Evolutionary conservation across 2,888 invertebrate genomes (phyloP).

Genomic region (Bombyx huttoni): DNA sequence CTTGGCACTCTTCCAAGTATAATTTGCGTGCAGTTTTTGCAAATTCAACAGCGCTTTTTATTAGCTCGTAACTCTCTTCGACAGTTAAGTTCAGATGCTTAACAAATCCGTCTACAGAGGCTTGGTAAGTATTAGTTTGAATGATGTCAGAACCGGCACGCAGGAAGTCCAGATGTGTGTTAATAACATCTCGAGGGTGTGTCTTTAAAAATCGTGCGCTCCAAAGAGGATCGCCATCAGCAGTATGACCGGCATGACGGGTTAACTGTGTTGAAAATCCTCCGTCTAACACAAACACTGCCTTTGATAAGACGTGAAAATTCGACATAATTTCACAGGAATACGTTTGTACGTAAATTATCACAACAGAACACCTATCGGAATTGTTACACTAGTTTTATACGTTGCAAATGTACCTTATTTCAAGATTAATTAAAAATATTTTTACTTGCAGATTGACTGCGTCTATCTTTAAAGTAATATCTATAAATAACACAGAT

Average conservation of each 20-base stretch:
- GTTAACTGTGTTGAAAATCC: constrained; percentile 87
- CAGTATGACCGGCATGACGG: constrained; percentile 76
- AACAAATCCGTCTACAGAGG: constrained; percentile 81
- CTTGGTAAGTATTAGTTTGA: constrained; percentile 91
- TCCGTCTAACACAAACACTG: constrained; percentile 73
- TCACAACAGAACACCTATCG: background rate
- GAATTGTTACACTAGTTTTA: background rate
- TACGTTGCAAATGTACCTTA: too few species aligned
- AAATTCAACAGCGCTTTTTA: constrained; percentile 79
- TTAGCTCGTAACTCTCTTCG: constrained; percentile 78
- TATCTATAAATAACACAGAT: too few species aligned
- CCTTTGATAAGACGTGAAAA: background rate
- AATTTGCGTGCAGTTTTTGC: constrained; percentile 79
- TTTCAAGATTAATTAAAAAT: too few species aligned
- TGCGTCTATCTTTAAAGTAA: too few species aligned
- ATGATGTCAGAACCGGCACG: constrained; percentile 90
- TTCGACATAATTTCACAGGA: background rate
- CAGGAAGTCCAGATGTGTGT: constrained; percentile 85
- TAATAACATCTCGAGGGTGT: constrained; percentile 80
- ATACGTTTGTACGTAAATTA: background rate
- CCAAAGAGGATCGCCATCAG: constrained; percentile 91
- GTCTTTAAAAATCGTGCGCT: constrained; percentile 85
- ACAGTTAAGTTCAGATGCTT: constrained; percentile 78
- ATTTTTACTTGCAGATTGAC: too few species aligned
- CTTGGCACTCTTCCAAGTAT: constrained; percentile 61